Evolutionary conservation across 1,140 invertebrate species (phyloP), one percentile per base, ranked within the genome.

Genomic region (Forficula auricularia): DNA sequence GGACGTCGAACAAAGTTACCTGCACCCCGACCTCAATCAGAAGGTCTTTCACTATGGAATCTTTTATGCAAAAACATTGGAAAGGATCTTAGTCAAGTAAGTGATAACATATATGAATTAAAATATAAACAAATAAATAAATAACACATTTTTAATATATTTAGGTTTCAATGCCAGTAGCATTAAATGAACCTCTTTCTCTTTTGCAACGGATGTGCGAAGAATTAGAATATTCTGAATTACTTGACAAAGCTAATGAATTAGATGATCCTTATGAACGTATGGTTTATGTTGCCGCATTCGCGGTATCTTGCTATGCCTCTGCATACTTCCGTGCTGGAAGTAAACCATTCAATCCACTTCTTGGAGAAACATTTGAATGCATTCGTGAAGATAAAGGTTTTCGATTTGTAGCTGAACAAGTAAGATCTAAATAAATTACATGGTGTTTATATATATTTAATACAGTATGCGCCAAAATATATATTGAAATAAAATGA

Each of bases 271-370:
- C 73, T 0, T 66, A 73, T 38, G 77, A 85, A 52, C 63, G 82
- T 43, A 76, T 85, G 72, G 72, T 78, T 1, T 70, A 78, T 46
- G 65, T 87, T 2, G 76, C 79, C 3, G 83, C 84, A 9, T 89
- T 88, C 67, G 83, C 83, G 8, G 79, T 89, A 0, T 74, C 72
- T 22, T 63, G 66, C 4, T 46, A 46, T 38, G 40, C 79, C 1
- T 76, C 79, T 3, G 75, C 79, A 16, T 79, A 75, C 52, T 79
- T 79, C 50, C 63, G 83, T 37, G 77, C 83, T 14, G 80, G 82
- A 14, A 81, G 79, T 53, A 89, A 90, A 58, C 85, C 85, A 2
- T 89, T 90, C 64, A 89, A 89, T 66, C 84, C 85, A 19, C 57
- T 89, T 32, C 64, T 88, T 15, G 82, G 80, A 2, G 84, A 89